These are phyloP conservation scores for Numenius phaeopus DNA, from an alignment of 2,797 vertebrate genomes.

Conservation along the genomic window DNA sequence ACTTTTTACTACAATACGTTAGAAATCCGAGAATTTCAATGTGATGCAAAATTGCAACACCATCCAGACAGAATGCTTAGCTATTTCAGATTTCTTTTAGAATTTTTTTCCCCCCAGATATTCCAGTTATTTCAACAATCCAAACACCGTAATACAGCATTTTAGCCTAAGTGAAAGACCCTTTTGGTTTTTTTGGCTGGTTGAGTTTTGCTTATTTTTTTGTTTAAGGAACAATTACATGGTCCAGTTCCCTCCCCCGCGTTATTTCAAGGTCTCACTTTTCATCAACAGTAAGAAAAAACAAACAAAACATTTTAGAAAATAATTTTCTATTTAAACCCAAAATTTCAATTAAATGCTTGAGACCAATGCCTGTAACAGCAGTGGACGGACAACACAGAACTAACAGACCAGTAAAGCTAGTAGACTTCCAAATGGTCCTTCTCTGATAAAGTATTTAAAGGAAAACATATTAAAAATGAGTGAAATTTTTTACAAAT, in stretches of 20 bases:
- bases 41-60: neutral
- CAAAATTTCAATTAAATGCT: neutral
- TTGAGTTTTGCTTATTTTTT: neutral
- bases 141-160: neutral
- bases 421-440: neutral
- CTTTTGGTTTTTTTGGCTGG: neutral
- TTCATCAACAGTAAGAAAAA: neutral
- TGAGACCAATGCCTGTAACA: neutral
- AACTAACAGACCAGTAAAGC: neutral
- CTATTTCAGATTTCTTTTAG: neutral
- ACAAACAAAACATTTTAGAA: neutral
- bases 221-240: neutral
- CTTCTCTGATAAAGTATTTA: neutral
- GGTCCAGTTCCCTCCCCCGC: fast-evolving
- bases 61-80: neutral
- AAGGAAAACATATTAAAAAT: neutral
- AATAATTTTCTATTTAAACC: neutral
- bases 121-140: neutral
- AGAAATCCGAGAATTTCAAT: neutral
- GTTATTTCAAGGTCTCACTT: neutral
- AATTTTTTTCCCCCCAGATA: fast-evolving
- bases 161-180: neutral
- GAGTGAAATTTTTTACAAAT: neutral
- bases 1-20: neutral
- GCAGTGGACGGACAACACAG: neutral